Conservation (phyloP, 2,888 invertebrate genomes). For the Teinopalpus imperialis region DNA sequence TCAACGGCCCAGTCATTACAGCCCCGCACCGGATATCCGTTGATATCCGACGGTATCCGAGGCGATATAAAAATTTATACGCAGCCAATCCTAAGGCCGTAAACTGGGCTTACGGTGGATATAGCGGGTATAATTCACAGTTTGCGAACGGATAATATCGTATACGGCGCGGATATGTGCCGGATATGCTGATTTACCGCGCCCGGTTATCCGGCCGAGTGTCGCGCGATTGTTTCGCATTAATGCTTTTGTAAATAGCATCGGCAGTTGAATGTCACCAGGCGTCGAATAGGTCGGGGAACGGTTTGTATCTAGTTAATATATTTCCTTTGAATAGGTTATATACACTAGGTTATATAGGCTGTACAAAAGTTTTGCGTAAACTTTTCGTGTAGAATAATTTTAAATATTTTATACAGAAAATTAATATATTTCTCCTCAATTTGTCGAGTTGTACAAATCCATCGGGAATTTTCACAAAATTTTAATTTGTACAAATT, state of each 20-base stretch:
- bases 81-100: slow-evolving; percentile 51
- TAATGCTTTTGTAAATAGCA: slow-evolving; percentile 2
- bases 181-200: slow-evolving; percentile 29
- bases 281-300: no score
- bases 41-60: slow-evolving; percentile 40
- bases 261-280: slow-evolving; percentile 1
- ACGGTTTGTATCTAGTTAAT: no score
- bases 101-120: slow-evolving; percentile 55
- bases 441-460: no score
- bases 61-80: slow-evolving; percentile 68
- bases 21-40: slow-evolving; percentile 17
- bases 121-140: slow-evolving; percentile 42
- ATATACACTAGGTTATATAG: no score
- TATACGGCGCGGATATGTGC: slow-evolving; percentile 30
- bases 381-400: no score
- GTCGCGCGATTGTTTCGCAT: slow-evolving; percentile 34
- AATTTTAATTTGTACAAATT: no score
- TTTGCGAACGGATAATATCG: slow-evolving; percentile 39
- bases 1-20: slow-evolving; percentile 15
- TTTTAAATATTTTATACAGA: no score
- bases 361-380: no score
- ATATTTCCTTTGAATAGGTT: no score
- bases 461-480: no score
- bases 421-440: no score
- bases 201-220: slow-evolving; percentile 31